Evolutionary conservation across 2,113 vertebrate genomes (phyloP).

Genomic region (Oplegnathus fasciatus): DNA sequence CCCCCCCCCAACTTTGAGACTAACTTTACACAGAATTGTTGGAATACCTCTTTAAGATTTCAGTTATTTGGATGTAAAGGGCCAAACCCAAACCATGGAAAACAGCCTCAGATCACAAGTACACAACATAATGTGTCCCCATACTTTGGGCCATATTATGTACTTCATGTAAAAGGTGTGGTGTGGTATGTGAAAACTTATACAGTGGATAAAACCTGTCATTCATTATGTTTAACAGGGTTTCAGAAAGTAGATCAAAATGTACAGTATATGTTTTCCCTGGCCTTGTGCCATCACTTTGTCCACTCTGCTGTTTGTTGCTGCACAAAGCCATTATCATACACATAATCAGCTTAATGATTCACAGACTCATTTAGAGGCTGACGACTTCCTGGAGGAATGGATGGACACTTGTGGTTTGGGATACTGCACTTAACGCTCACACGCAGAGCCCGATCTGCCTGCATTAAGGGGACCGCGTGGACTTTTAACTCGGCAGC

Average conservation of each 20-base stretch:
- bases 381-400: constrained; percentile 62
- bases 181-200: not conserved
- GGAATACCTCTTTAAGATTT: not conserved
- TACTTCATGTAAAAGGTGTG: not conserved
- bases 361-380: constrained; percentile 49
- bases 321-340: constrained; percentile 43
- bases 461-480: not conserved
- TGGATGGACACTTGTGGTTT: constrained; percentile 22
- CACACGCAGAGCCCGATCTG: constrained; percentile 19
- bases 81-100: too few species aligned
- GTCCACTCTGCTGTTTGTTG: constrained; percentile 14
- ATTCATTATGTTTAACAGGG: too few species aligned
- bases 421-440: not conserved
- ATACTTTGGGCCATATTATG: too few species aligned
- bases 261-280: not conserved
- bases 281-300: not conserved
- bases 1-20: not conserved
- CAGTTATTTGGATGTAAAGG: not conserved
- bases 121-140: too few species aligned
- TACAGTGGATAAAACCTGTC: too few species aligned
- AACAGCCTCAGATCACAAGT: not conserved
- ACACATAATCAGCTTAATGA: constrained; percentile 53
- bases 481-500: too few species aligned
- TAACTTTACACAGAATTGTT: not conserved
- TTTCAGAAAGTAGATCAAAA: too few species aligned